These are phyloP conservation scores for Silurus aristotelis DNA, from an alignment of 2,797 vertebrate species.

Conservation along the genomic window DNA sequence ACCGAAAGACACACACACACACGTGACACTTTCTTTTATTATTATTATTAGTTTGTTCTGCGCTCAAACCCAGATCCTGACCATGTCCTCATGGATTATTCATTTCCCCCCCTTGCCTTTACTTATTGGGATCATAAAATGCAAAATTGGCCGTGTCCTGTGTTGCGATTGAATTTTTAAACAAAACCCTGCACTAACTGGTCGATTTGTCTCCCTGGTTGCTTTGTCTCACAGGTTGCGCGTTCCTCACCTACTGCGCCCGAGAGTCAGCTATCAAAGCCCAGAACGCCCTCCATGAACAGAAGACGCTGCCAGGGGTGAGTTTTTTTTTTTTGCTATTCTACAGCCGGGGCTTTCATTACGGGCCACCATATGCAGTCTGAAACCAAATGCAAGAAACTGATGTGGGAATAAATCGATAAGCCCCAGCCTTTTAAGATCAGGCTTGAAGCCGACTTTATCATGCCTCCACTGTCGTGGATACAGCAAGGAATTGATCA, in stretches of 20 bases:
- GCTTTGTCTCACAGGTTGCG: slow-evolving; percentile 82
- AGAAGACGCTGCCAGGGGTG: slow-evolving; percentile 98
- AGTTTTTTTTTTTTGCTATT: slow-evolving; percentile 67
- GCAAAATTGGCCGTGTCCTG: slow-evolving; percentile 14
- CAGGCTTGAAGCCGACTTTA: slow-evolving; percentile 67
- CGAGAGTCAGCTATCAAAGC: slow-evolving; percentile 98
- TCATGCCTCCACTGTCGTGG: slow-evolving; percentile 64
- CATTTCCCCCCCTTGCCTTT: background rate
- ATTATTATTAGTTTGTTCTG: background rate
- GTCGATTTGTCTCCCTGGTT: slow-evolving; percentile 44
- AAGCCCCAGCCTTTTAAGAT: slow-evolving; percentile 69
- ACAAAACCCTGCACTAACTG: slow-evolving; percentile 30
- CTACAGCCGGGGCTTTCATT: slow-evolving; percentile 32
- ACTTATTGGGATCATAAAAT: slow-evolving; percentile 28
- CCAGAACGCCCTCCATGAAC: slow-evolving; percentile 96
- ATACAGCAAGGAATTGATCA: slow-evolving; percentile 69
- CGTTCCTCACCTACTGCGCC: slow-evolving; percentile 98
- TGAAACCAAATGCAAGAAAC: slow-evolving; percentile 63
- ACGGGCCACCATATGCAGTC: slow-evolving; percentile 57
- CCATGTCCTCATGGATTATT: slow-evolving; percentile 30
- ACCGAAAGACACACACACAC: slow-evolving; percentile 15
- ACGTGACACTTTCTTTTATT: too few relatives aligned
- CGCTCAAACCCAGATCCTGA: background rate
- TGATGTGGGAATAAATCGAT: slow-evolving; percentile 69
- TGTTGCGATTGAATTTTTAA: slow-evolving; percentile 32